Conservation (phyloP, 2,797 vertebrate genomes). For the Saguinus oedipus region DNA sequence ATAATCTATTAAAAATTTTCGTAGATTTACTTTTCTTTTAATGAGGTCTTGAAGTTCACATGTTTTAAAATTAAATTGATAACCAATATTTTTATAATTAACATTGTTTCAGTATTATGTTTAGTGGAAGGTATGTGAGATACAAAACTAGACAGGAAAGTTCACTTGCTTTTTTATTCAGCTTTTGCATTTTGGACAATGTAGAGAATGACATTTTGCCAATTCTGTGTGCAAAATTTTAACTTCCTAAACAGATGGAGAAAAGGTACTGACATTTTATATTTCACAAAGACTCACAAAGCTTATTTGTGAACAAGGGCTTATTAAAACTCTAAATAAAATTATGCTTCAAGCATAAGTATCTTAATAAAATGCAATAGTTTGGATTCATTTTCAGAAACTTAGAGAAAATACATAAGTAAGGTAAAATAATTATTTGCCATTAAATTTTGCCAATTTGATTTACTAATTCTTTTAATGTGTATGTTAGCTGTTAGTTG, state of each 20-base stretch:
- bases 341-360: not conserved
- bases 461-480: not conserved
- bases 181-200: not conserved
- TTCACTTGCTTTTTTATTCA: not conserved
- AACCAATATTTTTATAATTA: not conserved
- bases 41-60: not conserved
- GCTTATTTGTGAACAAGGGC: not conserved
- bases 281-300: not conserved
- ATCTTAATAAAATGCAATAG: not conserved
- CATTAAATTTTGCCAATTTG: not conserved
- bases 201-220: not conserved
- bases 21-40: not conserved
- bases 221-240: not conserved
- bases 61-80: not conserved
- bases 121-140: not conserved
- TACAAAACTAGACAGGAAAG: not conserved
- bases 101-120: not conserved
- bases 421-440: not conserved
- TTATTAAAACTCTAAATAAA: slow-evolving; percentile 2
- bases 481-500: not conserved
- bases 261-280: not conserved
- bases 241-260: not conserved
- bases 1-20: not conserved
- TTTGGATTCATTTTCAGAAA: not conserved
- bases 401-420: not conserved